Base-by-base conservation (phyloP, 2,797 vertebrate species). In the Trichosurus vulpecula region DNA sequence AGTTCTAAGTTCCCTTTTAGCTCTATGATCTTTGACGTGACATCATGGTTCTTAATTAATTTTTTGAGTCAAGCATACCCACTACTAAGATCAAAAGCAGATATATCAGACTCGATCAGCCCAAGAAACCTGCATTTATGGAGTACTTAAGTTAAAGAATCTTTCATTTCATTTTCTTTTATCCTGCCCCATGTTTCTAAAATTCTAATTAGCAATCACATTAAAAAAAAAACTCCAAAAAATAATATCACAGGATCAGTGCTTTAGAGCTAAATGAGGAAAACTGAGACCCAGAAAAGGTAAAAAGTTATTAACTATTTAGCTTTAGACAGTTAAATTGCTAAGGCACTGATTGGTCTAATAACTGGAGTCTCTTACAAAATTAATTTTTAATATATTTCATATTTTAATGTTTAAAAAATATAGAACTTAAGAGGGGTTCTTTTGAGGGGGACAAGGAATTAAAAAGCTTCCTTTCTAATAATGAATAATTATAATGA, bases 141-240 rank as follows among this genome's bases (percentile, higher is more conserved):
- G 0, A 9, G 58, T 53, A 92, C 19, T 57, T 93, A 74, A 94
- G 54, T 27, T 90, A 58, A 30, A 93, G 35, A 57, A 1, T 91
- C 92, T 94, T n/a, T n/a, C 25, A 58, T 61, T 61, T 61, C 9
- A 54, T 41, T 87, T 47, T 81, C 6, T 41, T 95, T 93, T 51
- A 57, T 35, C 89, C 74, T 91, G 66, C 3, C 9, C 8, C 56
- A 6, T 9, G 29, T 35, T 29, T 90, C 81, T 92, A 53, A 47
- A 93, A 56, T 56, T 93, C 87, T 55, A 91, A 92, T 94, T 92
- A 47, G n/a, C 52, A 93, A 3, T 1, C 5, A 16, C 47, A 51
- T 47, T 94, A 66, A 52, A 95, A 29, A 93, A 95, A 54, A 94
- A n/a, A 47, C 61, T 41, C 5, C 61, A 41, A n/a, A 74, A 81